Percentiles rank a stretch among this genome's conserved stretches.
These are phyloP conservation scores for Sylvilagus bachmani DNA, from an alignment of 2,113 vertebrate genomes.

Conservation along the genomic window DNA sequence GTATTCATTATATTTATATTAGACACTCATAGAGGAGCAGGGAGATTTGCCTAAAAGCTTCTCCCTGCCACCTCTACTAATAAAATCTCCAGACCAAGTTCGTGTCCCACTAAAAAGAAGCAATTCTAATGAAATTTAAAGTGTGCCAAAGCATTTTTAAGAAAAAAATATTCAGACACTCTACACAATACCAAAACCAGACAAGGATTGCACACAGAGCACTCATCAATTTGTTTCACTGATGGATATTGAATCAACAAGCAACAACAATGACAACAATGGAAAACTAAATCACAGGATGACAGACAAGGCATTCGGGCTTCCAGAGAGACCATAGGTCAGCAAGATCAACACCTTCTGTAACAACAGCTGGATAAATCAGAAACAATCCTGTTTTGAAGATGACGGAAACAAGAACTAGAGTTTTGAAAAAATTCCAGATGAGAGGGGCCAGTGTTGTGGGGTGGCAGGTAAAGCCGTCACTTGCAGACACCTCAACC, in stretches of 20 bases:
- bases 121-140: background rate
- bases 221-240: background rate
- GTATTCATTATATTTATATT: background rate
- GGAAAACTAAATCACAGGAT: background rate
- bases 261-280: background rate
- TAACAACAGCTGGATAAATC: background rate
- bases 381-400: conserved; percentile 14
- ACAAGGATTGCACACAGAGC: background rate
- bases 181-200: background rate
- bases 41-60: background rate
- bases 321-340: background rate
- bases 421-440: background rate
- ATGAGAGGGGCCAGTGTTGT: background rate
- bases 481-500: too few species aligned
- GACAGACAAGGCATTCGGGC: background rate
- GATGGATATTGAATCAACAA: background rate
- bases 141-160: background rate
- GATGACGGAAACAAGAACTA: background rate
- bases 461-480: too few species aligned
- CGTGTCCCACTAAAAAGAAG: background rate
- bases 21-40: background rate
- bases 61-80: background rate
- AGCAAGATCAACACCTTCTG: background rate
- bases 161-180: background rate
- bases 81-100: background rate